phyloP scores from a whole-genome alignment of 2,113 vertebrate genomes.

The Astur gentilis region DNA sequence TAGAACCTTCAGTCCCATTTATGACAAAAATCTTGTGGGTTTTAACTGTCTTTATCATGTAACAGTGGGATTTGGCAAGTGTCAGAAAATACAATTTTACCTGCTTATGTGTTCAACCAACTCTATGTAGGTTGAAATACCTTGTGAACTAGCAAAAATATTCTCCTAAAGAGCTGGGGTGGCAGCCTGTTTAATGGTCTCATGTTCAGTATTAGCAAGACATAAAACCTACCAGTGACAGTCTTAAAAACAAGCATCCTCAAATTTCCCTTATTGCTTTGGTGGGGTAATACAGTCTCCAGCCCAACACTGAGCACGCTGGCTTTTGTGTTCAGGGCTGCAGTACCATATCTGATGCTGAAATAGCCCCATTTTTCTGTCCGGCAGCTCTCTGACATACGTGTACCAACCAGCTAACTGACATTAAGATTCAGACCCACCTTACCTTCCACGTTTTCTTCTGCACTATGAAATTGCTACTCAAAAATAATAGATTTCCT shows the following conservation, averaged over 20 bases:
- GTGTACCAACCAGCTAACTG: fast-evolving
- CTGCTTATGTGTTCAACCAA: not conserved
- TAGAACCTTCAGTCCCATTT: not conserved
- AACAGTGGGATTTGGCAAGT: not conserved
- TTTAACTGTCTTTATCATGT: not conserved
- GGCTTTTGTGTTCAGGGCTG: not conserved
- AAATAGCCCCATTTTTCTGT: not conserved
- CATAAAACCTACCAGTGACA: not conserved
- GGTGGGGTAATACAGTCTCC: not conserved
- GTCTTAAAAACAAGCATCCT: not conserved
- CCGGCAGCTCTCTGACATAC: fast-evolving
- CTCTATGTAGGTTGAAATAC: not conserved
- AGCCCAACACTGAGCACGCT: not conserved
- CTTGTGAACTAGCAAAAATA: not conserved
- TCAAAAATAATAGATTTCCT: not conserved
- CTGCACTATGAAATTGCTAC: not conserved
- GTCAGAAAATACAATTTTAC: not conserved
- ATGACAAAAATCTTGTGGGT: not conserved
- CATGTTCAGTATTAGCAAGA: not conserved
- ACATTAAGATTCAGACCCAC: not conserved
- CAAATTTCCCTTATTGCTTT: not conserved
- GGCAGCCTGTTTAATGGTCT: not conserved
- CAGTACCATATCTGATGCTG: not conserved
- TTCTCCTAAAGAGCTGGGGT: not conserved
- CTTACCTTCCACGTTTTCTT: not conserved